A percentile compares a stretch with the other conserved stretches of the same genome.
These are phyloP conservation scores for Morelia viridis DNA, from an alignment of 2,797 vertebrate genomes.

Conservation along the genomic window DNA sequence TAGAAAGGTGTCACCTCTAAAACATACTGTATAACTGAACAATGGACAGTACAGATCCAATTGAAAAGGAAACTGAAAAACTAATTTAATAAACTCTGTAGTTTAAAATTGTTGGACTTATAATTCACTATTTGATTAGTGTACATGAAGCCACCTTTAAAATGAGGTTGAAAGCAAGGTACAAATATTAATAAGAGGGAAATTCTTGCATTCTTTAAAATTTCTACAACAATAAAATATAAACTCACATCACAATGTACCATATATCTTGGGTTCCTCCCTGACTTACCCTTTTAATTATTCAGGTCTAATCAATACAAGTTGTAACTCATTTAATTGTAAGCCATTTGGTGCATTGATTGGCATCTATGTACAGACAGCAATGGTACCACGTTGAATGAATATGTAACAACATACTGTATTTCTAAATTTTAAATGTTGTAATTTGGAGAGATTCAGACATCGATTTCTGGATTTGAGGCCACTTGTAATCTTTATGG, in stretches of 20 bases:
- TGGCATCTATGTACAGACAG: neutral
- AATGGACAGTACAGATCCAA: neutral
- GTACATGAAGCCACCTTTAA: neutral
- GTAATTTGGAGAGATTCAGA: neutral
- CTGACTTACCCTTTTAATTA: slow-evolving; percentile 34
- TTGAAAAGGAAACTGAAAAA: neutral
- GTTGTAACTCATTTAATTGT: slow-evolving; percentile 7
- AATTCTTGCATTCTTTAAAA: neutral
- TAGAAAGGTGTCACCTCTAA: neutral
- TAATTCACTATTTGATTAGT: neutral
- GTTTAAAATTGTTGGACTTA: neutral
- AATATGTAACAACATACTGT: neutral
- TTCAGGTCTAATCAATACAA: slow-evolving; percentile 39
- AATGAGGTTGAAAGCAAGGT: neutral
- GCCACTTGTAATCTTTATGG: neutral
- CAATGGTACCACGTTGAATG: neutral
- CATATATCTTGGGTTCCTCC: slow-evolving; percentile 12
- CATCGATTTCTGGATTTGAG: neutral
- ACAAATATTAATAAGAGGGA: neutral
- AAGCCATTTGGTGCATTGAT: slow-evolving; percentile 9
- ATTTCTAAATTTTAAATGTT: no score
- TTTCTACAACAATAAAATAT: neutral
- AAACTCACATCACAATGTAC: neutral
- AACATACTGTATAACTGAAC: fast-evolving
- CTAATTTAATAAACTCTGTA: neutral